Percentiles rank a stretch among this genome's conserved stretches.
phyloP scores from a whole-genome alignment of 2,888 invertebrate species.

The Pollenia angustigena region DNA sequence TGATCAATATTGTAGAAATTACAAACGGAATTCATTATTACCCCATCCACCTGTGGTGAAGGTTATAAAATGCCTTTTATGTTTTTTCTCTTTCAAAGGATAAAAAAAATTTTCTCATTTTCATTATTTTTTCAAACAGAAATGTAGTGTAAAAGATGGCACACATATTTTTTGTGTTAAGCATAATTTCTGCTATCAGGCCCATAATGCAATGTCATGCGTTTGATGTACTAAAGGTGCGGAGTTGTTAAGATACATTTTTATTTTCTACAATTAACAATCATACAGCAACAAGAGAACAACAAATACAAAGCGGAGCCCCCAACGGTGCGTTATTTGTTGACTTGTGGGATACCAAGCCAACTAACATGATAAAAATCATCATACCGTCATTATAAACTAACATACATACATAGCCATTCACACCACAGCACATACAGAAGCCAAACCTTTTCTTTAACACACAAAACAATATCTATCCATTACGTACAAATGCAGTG shows the following conservation, averaged over 20 bases:
- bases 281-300: neutral
- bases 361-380: constrained; percentile 26
- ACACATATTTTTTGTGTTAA: no score
- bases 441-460: constrained; percentile 63
- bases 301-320: constrained; percentile 18
- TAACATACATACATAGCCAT: neutral
- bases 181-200: no score
- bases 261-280: neutral
- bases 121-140: no score
- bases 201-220: neutral
- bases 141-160: no score
- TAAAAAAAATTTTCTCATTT: no score
- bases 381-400: constrained; percentile 16
- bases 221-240: constrained; percentile 39
- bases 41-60: no score
- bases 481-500: constrained; percentile 13
- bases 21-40: no score
- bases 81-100: no score
- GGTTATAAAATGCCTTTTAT: no score
- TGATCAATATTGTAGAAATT: no score
- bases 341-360: constrained; percentile 10
- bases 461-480: neutral
- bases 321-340: constrained; percentile 67
- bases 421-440: constrained; percentile 28
- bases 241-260: constrained; percentile 40